A percentile compares a stretch with the other conserved stretches of the same genome.
phyloP scores from a whole-genome alignment of 2,797 vertebrate species.

The Girardinus metallicus region DNA sequence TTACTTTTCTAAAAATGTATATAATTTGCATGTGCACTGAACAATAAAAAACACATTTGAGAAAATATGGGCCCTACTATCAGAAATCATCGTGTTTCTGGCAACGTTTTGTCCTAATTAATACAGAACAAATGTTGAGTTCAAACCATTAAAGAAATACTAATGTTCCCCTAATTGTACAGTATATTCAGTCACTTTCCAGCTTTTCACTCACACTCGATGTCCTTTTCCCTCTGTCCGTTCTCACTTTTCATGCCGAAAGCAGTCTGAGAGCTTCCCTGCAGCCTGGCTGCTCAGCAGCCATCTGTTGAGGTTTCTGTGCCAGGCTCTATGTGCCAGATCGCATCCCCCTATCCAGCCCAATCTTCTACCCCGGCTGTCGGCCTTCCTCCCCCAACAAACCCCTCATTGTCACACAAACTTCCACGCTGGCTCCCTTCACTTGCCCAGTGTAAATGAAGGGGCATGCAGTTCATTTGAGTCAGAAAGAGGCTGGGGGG shows the following conservation, averaged over 20 bases:
- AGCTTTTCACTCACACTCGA: not conserved
- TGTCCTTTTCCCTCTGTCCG: constrained; percentile 16
- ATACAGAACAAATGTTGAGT: not conserved
- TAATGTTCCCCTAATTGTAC: not conserved
- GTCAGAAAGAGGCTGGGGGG: constrained; percentile 46
- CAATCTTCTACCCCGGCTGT: constrained; percentile 70
- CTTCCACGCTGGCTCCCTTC: constrained; percentile 41
- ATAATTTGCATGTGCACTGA: no score
- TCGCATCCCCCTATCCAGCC: constrained; percentile 59
- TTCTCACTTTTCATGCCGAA: constrained; percentile 41
- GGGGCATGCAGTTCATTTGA: constrained; percentile 53
- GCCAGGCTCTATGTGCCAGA: constrained; percentile 76
- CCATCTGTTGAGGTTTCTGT: constrained; percentile 77
- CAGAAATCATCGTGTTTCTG: not conserved
- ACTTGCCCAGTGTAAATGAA: constrained; percentile 59
- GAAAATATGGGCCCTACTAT: not conserved
- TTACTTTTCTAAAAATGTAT: not conserved
- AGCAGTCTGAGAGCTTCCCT: constrained; percentile 61
- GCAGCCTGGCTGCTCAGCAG: constrained; percentile 69
- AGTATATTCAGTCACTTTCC: not conserved
- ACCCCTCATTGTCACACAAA: constrained; percentile 72
- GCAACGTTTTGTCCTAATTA: not conserved
- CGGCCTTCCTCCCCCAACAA: constrained; percentile 74
- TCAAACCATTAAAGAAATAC: not conserved
- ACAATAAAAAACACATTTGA: no score